Base-by-base conservation (phyloP, 2,113 vertebrate genomes). In the Martes martes region DNA sequence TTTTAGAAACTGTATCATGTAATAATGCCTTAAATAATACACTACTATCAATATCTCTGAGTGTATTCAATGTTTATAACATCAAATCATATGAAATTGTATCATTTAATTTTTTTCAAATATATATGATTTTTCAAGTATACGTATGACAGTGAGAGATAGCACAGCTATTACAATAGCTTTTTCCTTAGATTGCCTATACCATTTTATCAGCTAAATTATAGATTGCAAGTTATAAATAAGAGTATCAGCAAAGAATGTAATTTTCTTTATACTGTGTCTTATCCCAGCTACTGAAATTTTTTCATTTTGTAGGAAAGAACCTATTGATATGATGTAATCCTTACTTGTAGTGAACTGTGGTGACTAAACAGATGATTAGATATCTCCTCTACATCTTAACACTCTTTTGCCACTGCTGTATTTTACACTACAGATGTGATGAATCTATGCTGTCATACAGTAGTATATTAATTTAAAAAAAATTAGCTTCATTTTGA, bases 1-100 rank as follows among this genome's bases (percentile, higher is more conserved):
- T 61, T 83, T 96, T 93, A 52, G 69, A 95, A 79, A 81, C 55
- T 67, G 21, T 26, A 39, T 63, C 36, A 94, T 39, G 47, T 88
- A 92, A 80, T 71, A 88, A 76, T 91, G 94, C 21, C 13, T 93
- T 85, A 95, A 83, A 82, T 90, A 76, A 89, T 83, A 78, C 9
- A 87, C 19, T 94, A 14, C 7, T 42, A 79, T 74, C 18, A 59
- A 87, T 55, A 74, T n/a, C 28, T 88, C 52, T 83, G 59, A 94
- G 94, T 89, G 82, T 88, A 76, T 81, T 94, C 63, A 86, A 9
- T 93, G 39, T 3, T 86, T 93, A 87, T 74, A 13, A 39, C 45
- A 86, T 36, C 31, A 97, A 94, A 93, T 96, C 11, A 87, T 78
- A 76, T 67, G 18, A 65, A 74, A 23, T 67, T 18, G 42, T 59